phyloP scores from a whole-genome alignment of 2,888 invertebrate species.

The Seira sanloemensis region DNA sequence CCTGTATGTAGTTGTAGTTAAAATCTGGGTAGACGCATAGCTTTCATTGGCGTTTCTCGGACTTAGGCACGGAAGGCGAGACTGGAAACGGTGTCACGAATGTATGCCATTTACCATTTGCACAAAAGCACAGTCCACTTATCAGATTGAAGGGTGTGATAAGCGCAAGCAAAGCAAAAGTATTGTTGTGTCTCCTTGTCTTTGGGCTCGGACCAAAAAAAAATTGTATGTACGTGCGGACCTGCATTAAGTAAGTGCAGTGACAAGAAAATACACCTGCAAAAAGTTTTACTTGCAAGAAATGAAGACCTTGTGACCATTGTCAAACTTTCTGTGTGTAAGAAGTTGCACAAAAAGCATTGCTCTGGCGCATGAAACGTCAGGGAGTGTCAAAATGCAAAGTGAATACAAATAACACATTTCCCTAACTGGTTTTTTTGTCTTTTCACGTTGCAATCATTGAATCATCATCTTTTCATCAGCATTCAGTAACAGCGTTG shows the following conservation, averaged over 20 bases:
- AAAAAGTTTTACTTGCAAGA: not conserved
- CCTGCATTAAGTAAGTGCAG: not conserved
- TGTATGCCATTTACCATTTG: conserved; percentile 50
- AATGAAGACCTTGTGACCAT: not conserved
- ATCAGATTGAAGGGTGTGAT: conserved; percentile 52
- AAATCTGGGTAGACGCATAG: too few species aligned
- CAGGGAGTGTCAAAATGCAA: conserved; percentile 17
- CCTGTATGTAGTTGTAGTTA: too few species aligned
- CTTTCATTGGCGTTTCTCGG: not conserved
- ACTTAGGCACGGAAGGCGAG: not conserved
- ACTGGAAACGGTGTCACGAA: conserved; percentile 57
- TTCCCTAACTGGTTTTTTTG: conserved; percentile 22
- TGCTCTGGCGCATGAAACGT: not conserved
- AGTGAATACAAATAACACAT: conserved; percentile 32
- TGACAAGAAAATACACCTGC: not conserved
- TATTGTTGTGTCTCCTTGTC: conserved; percentile 34
- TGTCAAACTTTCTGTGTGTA: not conserved
- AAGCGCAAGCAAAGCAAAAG: conserved; percentile 30
- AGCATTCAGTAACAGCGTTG: not conserved
- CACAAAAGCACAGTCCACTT: conserved; percentile 24
- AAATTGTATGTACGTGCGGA: too few species aligned
- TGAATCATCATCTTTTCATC: not conserved
- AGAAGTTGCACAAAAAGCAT: not conserved
- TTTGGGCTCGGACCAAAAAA: too few species aligned
- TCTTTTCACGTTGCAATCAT: not conserved